Base-by-base conservation (phyloP, 2,113 vertebrate genomes). In the Sorex araneus region DNA sequence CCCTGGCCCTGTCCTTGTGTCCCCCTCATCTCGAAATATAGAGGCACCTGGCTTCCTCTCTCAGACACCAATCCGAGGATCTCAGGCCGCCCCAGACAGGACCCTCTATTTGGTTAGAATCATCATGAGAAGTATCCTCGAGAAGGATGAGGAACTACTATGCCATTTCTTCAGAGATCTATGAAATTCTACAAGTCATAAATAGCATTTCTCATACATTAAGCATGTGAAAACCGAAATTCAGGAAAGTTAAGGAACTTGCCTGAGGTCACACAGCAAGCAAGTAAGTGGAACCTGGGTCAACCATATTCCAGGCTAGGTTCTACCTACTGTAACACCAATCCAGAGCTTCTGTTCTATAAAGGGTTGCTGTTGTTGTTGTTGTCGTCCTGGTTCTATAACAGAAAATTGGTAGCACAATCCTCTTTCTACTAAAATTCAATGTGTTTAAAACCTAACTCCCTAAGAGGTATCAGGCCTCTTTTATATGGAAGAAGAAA, bases 371-470 rank as follows among this genome's bases (percentile, higher is more conserved):
- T 57, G 19, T 5, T 27, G 75, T 85, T 86, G 66, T 43, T 23
- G 74, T 69, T 64, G 43, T 18, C 76, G 11, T 66, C 28, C 64
- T 75, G 92, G 18, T 50, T 89, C 74, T 82, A 91, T 84, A 95
- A 34, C n/a, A 80, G 50, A 84, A 63, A 67, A 57, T 2, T 50
- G 9, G 23, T 60, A 16, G n/a, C n/a, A 70, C 0, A 82, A 34
- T 47, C 7, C 25, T 90, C 79, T 73, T 88, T 91, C 25, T 34
- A 23, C 30, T 8, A 66, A 86, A 96, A 87, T 77, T 79, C 66
- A 88, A 40, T 32, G 75, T 64, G 30, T 30, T 30, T n/a, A 50
- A 21, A 40, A 32, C 45, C 50, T 18, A 60, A 69, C 5, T 45
- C 13, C 45, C 15, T 16, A 4, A n/a, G 3, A 83, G 57, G 74